Percentiles rank a stretch among this genome's conserved stretches.
phyloP scores from a whole-genome alignment of 92 coral and sea anemone species.

The Umimayanthus chanpuru region DNA sequence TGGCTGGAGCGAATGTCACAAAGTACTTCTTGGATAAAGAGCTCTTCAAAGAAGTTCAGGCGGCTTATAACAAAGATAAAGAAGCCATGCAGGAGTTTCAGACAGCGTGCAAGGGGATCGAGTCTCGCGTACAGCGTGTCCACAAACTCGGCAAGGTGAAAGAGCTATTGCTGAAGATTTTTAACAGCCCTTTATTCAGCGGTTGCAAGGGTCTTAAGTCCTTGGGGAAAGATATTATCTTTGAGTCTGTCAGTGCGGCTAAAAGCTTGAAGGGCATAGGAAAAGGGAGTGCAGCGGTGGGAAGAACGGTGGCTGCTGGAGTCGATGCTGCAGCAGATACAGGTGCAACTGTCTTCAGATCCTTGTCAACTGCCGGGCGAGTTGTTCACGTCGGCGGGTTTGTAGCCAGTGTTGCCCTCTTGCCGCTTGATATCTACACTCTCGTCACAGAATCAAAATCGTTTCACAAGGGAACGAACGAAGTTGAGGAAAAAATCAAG shows the following conservation, averaged over 20 bases:
- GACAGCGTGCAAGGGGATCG: too few relatives aligned
- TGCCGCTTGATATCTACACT: too few relatives aligned
- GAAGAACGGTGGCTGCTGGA: too few relatives aligned
- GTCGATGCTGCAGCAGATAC: too few relatives aligned
- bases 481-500: too few relatives aligned
- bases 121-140: background rate
- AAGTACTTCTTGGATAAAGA: too few relatives aligned
- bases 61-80: background rate
- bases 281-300: too few relatives aligned
- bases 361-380: background rate
- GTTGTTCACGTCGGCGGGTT: slow-evolving; percentile 34
- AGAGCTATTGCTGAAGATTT: background rate
- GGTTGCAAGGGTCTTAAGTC: background rate
- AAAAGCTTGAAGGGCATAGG: background rate
- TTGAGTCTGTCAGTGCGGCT: background rate
- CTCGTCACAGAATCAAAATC: too few relatives aligned
- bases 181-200: background rate
- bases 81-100: background rate
- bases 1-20: slow-evolving; percentile 27
- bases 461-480: too few relatives aligned
- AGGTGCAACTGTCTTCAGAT: too few relatives aligned
- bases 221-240: background rate
- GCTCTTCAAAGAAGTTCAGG: too few relatives aligned
- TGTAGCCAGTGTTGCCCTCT: background rate
- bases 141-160: background rate